Evolutionary conservation across 2,888 invertebrate species (phyloP).

Genomic region (Cheilosia impressa): DNA sequence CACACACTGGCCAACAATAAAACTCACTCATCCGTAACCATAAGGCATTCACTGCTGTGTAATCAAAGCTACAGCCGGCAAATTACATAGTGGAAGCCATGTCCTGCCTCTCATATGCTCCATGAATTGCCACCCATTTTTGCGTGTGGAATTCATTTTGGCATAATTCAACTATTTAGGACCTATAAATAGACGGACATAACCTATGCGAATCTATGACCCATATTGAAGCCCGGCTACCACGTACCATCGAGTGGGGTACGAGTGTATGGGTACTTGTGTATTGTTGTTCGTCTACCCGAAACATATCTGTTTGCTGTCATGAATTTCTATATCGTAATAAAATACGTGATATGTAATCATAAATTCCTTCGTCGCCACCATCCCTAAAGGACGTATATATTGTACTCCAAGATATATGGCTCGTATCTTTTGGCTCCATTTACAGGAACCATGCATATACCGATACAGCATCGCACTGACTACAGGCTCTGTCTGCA

Average conservation of each 20-base stretch:
- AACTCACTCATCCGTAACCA: constrained; percentile 10
- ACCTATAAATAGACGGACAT: constrained; percentile 64
- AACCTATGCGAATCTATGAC: constrained; percentile 58
- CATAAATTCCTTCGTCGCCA: constrained; percentile 63
- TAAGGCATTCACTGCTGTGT: constrained; percentile 4
- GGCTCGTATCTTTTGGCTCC: constrained; percentile 45
- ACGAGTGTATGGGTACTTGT: not conserved
- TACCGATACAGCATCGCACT: constrained; percentile 1
- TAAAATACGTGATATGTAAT: constrained; percentile 75
- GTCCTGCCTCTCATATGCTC: constrained; percentile 6
- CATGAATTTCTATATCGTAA: constrained; percentile 74
- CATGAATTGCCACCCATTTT: constrained; percentile 14
- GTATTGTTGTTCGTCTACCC: constrained; percentile 35
- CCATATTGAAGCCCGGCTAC: constrained; percentile 31
- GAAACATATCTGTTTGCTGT: constrained; percentile 60
- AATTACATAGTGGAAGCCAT: constrained; percentile 30
- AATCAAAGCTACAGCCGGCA: constrained; percentile 37
- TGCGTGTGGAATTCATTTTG: constrained; percentile 30
- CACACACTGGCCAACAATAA: constrained; percentile 12
- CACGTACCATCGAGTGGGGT: not conserved
- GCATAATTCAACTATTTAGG: constrained; percentile 71
- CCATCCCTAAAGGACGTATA: constrained; percentile 17
- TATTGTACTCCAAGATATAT: constrained; percentile 36
- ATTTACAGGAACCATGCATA: not conserved
- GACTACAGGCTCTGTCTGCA: constrained; percentile 22